phyloP scores from a whole-genome alignment of 2,113 vertebrate genomes.

The Pica pica region DNA sequence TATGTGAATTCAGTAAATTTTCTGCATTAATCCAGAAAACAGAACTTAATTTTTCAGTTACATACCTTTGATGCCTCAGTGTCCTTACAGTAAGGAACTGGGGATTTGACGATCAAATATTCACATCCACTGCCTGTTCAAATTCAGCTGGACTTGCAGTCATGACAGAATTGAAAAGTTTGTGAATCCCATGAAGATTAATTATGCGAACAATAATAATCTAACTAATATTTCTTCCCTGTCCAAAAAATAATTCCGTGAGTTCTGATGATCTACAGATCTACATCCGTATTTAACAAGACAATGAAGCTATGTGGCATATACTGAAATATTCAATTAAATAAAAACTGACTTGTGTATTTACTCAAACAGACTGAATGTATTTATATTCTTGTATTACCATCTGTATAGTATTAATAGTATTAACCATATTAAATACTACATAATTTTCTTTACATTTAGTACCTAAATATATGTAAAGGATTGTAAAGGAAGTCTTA shows the following conservation, averaged over 20 bases:
- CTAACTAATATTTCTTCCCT: background rate
- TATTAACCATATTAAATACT: background rate
- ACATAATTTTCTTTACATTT: background rate
- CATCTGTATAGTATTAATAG: background rate
- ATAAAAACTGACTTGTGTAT: background rate
- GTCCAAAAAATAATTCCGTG: background rate
- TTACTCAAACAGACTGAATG: background rate
- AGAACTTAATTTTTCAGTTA: background rate
- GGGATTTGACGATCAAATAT: background rate
- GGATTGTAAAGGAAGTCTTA: background rate
- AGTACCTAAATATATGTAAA: background rate
- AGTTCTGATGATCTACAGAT: background rate
- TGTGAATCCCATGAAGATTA: background rate
- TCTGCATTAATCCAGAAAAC: background rate
- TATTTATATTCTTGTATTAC: background rate
- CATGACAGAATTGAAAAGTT: background rate
- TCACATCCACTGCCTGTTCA: background rate
- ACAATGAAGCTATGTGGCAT: background rate
- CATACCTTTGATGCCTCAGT: background rate
- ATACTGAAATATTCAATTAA: background rate
- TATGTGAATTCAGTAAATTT: background rate
- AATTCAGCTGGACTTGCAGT: background rate
- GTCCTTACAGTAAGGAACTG: background rate
- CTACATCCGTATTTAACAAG: background rate
- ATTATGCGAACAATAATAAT: background rate